Evolutionary conservation across 2,888 invertebrate species (phyloP), one percentile per base, ranked within the genome.

Genomic region (Cerastis leucographa): DNA sequence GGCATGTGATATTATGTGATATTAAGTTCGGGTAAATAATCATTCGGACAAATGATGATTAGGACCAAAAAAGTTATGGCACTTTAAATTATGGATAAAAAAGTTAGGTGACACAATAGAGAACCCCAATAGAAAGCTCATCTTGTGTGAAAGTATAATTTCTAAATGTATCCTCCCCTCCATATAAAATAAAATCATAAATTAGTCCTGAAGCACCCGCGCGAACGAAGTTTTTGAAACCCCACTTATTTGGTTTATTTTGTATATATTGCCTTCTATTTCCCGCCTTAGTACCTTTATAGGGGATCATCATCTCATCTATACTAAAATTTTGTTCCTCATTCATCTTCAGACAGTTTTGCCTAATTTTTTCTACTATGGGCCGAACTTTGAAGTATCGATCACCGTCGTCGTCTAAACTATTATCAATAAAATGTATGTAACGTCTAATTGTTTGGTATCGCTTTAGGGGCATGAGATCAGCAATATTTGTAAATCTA

Each of bases 321-420:
- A 29, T 25, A 19, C 65, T 65, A 46, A 65, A 65, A 46, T 65
- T 65, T 22, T 66, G 66, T 66, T 66, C 46, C 46, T 66, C 66
- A 29, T 11, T 9, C 29, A 66, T 29, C 29, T 46, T 9, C 66
- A 66, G 65, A 19, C 65, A 65, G 44, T 65, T 65, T 65, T 65
- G 65, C 19, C 65, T 46, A 46, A 65, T 65, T 46, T 46, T 66
- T 46, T 46, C 66, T 3, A 66, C 46, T 46, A 66, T 25, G 0
- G 66, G 66, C 19, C 25, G 65, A 46, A 65, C 44, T 65, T 61
- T 61, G 61, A 61, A 61, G 35, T 61, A 61, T 35, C 5, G 35
- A 35, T 61, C 61, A 35, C 61, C 42, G 42, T 42, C 59, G 59
- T 59, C 61, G 17, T 59, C 29, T 61, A 61, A 61, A 61, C 35